Base-by-base conservation (phyloP, 2,888 invertebrate genomes). In the Acanthococcus lagerstroemiae region DNA sequence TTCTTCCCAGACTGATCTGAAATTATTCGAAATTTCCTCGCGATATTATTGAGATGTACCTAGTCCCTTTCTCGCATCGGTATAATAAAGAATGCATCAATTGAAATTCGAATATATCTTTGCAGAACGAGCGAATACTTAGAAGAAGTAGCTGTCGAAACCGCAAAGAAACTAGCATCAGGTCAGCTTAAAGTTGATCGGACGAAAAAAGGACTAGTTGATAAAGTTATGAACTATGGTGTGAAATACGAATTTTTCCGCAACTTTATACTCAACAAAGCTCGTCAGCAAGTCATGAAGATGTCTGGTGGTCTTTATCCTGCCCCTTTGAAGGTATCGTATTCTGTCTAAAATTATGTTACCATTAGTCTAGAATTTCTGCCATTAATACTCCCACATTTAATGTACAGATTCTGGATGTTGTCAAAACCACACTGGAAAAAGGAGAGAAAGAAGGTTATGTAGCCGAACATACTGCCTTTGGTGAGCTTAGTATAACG, bases 271-370 rank as follows among this genome's bases (percentile, higher is more conserved):
- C 93, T 97, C 75, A 86, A 87, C 2, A 91, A 88, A 77, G 95
- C 95, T 0, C 87, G 83, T 72, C 84, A 82, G 21, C 88, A 92
- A 78, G 95, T 99, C 1, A 87, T 96, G 87, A 95, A 94, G 77
- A 83, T 87, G 76, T 88, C 95, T 0, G 84, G 87, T 65, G 97
- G 97, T 3, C 82, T 96, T 25, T 99, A 99, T 77, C 99, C 99
- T 57, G 95, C 99, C 44, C 99, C 99, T 24, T 80, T 99, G 25
- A 95, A 87, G 82, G 93, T 93, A 76, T 75, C 80, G 67, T 44
- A 12, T 1, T 7, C 4, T 17, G 19, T 50, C 17, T 50, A 26
- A 1, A 37, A 17, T 57, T 50, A 12, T 50, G 9, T 50, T 21
- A n/a, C 17, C 19, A 9, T 50, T 9, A 9, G 21, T 9, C 2